phyloP scores from a whole-genome alignment of 1,140 invertebrate species.

The Drosophila miranda region DNA sequence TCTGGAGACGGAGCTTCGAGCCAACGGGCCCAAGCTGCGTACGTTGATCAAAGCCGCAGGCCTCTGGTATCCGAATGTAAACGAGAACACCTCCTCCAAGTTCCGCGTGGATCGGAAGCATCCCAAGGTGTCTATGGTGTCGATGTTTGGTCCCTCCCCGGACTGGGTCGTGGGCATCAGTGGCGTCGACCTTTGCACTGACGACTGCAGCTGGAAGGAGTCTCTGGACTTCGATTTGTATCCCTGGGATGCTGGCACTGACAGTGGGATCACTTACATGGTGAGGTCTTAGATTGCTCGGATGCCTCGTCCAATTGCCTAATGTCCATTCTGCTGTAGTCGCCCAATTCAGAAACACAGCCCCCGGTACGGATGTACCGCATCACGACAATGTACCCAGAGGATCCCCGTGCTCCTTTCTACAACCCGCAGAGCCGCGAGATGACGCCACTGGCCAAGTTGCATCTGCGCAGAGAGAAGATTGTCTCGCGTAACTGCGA shows the following conservation, averaged over 20 bases:
- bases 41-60: conserved; percentile 98
- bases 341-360: conserved; percentile 91
- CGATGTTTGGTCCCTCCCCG: conserved; percentile 97
- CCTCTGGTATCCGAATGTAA: conserved; percentile 96
- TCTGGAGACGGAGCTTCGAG: conserved; percentile 95
- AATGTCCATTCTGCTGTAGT: conserved; percentile 83
- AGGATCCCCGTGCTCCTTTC: conserved; percentile 95
- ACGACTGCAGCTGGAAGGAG: conserved; percentile 94
- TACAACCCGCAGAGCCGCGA: conserved; percentile 89
- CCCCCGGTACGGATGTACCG: conserved; percentile 89
- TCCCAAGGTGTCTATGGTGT: conserved; percentile 94
- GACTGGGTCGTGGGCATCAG: conserved; percentile 98
- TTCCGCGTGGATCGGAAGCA: conserved; percentile 95
- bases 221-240: conserved; percentile 92
- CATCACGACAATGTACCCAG: conserved; percentile 94
- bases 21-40: conserved; percentile 90
- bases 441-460: conserved; percentile 91
- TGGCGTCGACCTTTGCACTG: conserved; percentile 92
- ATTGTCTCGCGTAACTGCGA: conserved; percentile 89
- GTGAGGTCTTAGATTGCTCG: conserved; percentile 81
- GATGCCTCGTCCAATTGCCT: neutral
- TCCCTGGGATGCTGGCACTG: conserved; percentile 97
- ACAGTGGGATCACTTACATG: conserved; percentile 96
- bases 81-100: conserved; percentile 91
- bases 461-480: conserved; percentile 88